Conservation (phyloP, 2,797 vertebrate genomes). For the Mareca penelope region DNA sequence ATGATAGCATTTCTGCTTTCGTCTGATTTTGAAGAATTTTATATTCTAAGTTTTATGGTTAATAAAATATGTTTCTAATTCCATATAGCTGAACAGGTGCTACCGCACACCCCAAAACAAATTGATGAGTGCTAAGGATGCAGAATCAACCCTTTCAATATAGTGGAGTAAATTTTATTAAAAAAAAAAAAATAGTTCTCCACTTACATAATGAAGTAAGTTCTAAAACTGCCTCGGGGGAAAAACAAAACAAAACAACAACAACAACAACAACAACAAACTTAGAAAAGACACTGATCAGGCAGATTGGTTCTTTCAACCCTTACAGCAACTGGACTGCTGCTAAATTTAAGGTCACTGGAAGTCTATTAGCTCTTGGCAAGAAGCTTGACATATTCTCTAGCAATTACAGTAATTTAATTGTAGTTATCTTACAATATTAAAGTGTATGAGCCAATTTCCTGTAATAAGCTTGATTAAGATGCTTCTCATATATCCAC, state of each 20-base stretch:
- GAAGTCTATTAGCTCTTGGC: slow-evolving; percentile 50
- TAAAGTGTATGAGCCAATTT: slow-evolving; percentile 54
- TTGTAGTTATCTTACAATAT: slow-evolving; percentile 53
- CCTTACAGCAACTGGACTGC: slow-evolving; percentile 2
- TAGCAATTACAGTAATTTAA: slow-evolving; percentile 64
- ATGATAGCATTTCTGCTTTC: background rate
- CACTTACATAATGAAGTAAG: background rate
- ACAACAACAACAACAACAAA: too few relatives aligned
- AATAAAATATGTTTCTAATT: background rate
- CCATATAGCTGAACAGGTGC: background rate
- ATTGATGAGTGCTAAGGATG: background rate
- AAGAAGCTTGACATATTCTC: slow-evolving; percentile 58
- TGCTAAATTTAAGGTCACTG: slow-evolving; percentile 40
- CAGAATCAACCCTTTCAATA: background rate
- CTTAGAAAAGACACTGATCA: background rate
- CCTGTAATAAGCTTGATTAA: slow-evolving; percentile 55
- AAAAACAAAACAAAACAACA: background rate
- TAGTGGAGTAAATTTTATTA: background rate
- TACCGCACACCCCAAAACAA: background rate
- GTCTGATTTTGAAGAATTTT: background rate
- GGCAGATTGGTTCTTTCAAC: background rate
- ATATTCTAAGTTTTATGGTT: background rate
- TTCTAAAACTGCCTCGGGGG: background rate
- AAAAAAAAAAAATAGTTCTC: too few relatives aligned
- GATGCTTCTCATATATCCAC: slow-evolving; percentile 28